Evolutionary conservation across 2,113 vertebrate species (phyloP).

Genomic region (Callaeas wilsoni): DNA sequence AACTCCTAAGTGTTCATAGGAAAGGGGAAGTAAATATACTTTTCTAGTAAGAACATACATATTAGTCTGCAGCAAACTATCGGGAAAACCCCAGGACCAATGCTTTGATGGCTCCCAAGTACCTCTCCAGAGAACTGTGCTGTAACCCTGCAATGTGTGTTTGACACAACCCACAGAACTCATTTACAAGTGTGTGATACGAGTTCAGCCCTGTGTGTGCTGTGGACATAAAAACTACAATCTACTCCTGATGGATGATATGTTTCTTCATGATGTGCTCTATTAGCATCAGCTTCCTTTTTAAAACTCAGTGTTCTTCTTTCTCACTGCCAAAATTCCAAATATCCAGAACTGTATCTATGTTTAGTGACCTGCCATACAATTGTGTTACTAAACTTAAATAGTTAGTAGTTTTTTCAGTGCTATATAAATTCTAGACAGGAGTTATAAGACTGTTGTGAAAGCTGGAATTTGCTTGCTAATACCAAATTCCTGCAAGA

Average conservation of each 20-base stretch:
- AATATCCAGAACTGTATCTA: neutral
- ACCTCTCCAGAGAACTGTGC: neutral
- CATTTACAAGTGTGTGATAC: neutral
- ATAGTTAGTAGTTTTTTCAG: neutral
- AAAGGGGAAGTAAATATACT: neutral
- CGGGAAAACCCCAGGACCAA: neutral
- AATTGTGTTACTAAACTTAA: neutral
- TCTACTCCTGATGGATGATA: neutral
- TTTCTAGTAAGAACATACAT: neutral
- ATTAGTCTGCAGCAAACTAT: neutral
- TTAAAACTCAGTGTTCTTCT: neutral
- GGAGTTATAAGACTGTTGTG: neutral
- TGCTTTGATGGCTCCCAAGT: neutral
- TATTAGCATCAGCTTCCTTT: neutral
- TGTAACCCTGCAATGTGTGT: neutral
- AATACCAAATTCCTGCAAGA: constrained; percentile 40
- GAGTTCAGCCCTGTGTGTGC: neutral
- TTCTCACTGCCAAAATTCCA: neutral
- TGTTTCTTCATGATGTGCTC: neutral
- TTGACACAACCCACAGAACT: neutral
- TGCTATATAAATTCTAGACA: neutral
- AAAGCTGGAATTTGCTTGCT: neutral
- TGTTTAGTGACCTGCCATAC: neutral
- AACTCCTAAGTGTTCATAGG: neutral
- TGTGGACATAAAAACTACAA: neutral